Evolutionary conservation across 2,888 invertebrate species (phyloP).

Genomic region (Drosophila antonietae): DNA sequence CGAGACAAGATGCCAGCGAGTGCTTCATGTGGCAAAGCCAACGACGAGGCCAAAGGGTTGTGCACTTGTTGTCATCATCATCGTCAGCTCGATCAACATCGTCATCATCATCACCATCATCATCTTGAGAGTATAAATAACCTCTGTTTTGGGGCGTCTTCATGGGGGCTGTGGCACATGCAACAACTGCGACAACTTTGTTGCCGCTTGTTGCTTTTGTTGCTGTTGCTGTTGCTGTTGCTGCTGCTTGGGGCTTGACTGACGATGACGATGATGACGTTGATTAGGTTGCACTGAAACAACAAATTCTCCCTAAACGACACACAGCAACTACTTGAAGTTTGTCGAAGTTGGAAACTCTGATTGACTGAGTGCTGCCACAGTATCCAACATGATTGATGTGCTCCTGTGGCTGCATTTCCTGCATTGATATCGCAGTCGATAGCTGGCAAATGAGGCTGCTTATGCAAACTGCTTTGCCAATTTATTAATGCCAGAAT

Average conservation of each 20-base stretch:
- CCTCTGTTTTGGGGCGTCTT: conserved; percentile 15
- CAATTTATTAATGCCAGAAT: conserved; percentile 33
- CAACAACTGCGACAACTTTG: conserved; percentile 28
- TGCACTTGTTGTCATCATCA: conserved; percentile 70
- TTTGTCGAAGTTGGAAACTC: conserved; percentile 27
- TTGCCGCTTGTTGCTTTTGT: conserved; percentile 17
- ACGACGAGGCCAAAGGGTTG: conserved; percentile 67
- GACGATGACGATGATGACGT: conserved; percentile 53
- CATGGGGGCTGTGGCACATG: conserved; percentile 11
- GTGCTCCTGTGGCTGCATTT: conserved; percentile 38
- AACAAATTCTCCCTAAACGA: conserved; percentile 51
- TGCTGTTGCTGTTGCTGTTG: conserved; percentile 10
- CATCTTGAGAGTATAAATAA: conserved; percentile 43
- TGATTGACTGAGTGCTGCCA: conserved; percentile 55
- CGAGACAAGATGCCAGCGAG: conserved; percentile 41
- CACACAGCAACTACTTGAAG: conserved; percentile 27
- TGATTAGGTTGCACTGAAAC: conserved; percentile 57
- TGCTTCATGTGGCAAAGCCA: conserved; percentile 32
- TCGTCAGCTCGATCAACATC: conserved; percentile 19
- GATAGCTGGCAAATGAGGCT: conserved; percentile 26
- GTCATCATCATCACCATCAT: conserved; percentile 13
- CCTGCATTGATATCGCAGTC: conserved; percentile 44
- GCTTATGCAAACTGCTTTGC: conserved; percentile 39
- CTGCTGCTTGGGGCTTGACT: conserved; percentile 32
- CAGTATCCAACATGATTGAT: conserved; percentile 57